Conservation (phyloP, 2,888 invertebrate species). For the Tachina fera region DNA sequence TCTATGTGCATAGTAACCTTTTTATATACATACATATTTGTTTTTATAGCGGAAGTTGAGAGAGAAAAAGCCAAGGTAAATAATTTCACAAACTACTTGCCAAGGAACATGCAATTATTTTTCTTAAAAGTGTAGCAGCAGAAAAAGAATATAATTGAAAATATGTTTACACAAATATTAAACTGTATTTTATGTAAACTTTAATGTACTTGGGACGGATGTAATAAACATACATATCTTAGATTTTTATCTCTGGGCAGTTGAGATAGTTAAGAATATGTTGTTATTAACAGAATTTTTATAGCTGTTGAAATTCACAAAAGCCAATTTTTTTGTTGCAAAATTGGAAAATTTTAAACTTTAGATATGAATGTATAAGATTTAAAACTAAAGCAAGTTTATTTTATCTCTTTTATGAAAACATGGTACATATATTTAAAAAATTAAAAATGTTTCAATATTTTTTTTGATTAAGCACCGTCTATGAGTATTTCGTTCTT, state of each 20-base stretch:
- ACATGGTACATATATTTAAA: too few relatives aligned
- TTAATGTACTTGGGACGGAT: slow-evolving; percentile 25
- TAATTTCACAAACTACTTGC: slow-evolving; percentile 46
- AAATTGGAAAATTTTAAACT: too few relatives aligned
- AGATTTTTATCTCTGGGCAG: slow-evolving; percentile 16
- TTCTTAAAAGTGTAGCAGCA: not conserved
- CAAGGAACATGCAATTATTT: slow-evolving; percentile 36
- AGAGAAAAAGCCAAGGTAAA: slow-evolving; percentile 10
- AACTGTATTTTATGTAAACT: slow-evolving; percentile 2
- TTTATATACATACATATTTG: slow-evolving; percentile 17
- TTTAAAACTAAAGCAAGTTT: too few relatives aligned
- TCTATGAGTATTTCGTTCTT: too few relatives aligned
- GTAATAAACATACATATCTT: slow-evolving; percentile 18
- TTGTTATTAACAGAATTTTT: too few relatives aligned
- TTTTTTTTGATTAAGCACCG: too few relatives aligned
- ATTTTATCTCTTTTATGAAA: too few relatives aligned
- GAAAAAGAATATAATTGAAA: not conserved
- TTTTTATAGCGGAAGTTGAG: slow-evolving; percentile 53
- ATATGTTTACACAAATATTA: slow-evolving; percentile 15
- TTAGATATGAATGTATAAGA: too few relatives aligned
- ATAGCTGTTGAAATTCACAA: too few relatives aligned
- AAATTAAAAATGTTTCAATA: too few relatives aligned
- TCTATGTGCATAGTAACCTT: not conserved
- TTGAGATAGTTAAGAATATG: not conserved
- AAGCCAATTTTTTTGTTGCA: too few relatives aligned